These are phyloP conservation scores for Pissodes strobi DNA, from an alignment of 1,140 invertebrate species.

Conservation along the genomic window DNA sequence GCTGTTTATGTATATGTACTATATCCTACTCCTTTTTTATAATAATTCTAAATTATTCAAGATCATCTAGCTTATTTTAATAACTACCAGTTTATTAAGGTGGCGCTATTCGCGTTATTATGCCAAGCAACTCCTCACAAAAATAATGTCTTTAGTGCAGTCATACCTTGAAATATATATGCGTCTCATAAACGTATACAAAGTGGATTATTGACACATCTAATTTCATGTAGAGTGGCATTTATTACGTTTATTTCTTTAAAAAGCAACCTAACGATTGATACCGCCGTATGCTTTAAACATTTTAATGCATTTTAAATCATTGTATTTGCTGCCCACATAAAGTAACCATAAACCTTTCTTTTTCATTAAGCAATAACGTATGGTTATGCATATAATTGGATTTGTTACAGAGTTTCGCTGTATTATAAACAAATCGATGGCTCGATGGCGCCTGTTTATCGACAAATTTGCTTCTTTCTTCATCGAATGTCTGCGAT, in stretches of 20 bases:
- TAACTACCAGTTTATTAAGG: too few species aligned
- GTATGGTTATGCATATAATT: slow-evolving; percentile 32
- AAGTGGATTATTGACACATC: too few species aligned
- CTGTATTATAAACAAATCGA: slow-evolving; percentile 33
- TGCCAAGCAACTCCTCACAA: too few species aligned
- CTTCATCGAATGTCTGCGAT: slow-evolving; percentile 28
- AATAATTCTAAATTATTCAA: too few species aligned
- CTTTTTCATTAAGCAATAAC: slow-evolving; percentile 34
- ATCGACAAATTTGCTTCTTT: slow-evolving; percentile 27
- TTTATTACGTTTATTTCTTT: too few species aligned
- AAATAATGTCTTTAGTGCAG: too few species aligned
- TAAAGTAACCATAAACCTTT: slow-evolving; percentile 24
- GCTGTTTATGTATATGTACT: too few species aligned
- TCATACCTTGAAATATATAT: too few species aligned
- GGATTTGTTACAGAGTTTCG: slow-evolving; percentile 27
- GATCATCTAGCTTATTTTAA: too few species aligned
- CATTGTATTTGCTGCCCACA: slow-evolving; percentile 31
- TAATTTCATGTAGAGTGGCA: slow-evolving; percentile 3
- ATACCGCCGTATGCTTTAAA: slow-evolving; percentile 11
- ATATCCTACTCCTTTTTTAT: too few species aligned
- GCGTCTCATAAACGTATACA: too few species aligned
- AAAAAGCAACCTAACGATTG: slow-evolving; percentile 1
- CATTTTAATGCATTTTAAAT: slow-evolving; percentile 23
- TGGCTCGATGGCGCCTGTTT: slow-evolving; percentile 32
- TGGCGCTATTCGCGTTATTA: too few species aligned